Conservation (phyloP, 2,113 vertebrate species). For the Natator depressus region DNA sequence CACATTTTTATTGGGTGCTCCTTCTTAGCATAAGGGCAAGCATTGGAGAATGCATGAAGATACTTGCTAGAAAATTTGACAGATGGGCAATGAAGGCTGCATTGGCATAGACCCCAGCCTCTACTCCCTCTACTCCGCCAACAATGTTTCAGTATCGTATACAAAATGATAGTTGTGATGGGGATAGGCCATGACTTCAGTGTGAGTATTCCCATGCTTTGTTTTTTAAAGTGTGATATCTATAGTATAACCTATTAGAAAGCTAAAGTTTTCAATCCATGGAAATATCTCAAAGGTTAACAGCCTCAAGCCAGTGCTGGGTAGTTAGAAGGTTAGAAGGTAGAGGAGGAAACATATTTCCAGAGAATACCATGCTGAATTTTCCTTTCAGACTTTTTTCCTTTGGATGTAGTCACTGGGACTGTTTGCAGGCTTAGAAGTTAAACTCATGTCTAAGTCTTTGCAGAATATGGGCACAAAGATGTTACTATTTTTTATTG, state of each 20-base stretch:
- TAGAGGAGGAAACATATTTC: not conserved
- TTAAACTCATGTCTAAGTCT: not conserved
- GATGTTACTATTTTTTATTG: not conserved
- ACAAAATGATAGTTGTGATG: too few relatives aligned
- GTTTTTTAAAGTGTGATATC: not conserved
- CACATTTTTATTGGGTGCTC: not conserved
- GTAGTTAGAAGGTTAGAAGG: not conserved
- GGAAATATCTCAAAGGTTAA: not conserved
- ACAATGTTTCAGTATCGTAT: not conserved
- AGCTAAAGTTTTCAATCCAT: not conserved
- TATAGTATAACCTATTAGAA: not conserved
- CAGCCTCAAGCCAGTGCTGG: not conserved
- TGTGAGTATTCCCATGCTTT: not conserved
- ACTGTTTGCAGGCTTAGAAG: not conserved
- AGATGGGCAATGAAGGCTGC: not conserved
- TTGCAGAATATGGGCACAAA: not conserved
- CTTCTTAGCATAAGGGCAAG: accelerated
- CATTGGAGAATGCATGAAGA: not conserved
- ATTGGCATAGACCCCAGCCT: not conserved
- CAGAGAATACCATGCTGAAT: not conserved
- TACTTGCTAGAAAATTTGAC: not conserved
- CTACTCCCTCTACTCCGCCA: not conserved
- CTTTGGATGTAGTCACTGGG: not conserved
- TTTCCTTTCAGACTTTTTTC: not conserved
- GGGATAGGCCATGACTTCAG: not conserved